Conservation (phyloP, 2,888 invertebrate species). For the Lathronympha strigana region DNA sequence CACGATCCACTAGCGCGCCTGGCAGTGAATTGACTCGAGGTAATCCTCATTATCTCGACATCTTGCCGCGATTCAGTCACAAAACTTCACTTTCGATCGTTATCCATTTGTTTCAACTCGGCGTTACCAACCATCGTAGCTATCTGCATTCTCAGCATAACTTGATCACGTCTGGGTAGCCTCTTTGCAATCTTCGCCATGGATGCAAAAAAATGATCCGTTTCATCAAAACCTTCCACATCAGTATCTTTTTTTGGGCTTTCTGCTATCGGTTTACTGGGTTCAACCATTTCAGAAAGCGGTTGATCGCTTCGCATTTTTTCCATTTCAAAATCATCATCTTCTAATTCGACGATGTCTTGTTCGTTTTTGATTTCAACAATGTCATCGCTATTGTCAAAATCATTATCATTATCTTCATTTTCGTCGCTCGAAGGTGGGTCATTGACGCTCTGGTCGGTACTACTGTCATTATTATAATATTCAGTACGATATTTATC, state of each 20-base stretch:
- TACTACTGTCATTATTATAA: slow-evolving; percentile 13
- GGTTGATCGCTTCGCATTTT: too few species aligned
- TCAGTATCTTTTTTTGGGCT: neutral
- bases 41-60: neutral
- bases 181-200: slow-evolving; percentile 18
- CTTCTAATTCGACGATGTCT: slow-evolving; percentile 4
- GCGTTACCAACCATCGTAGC: slow-evolving; percentile 17
- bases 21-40: too few species aligned
- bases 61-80: neutral
- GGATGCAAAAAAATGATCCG: slow-evolving; percentile 18
- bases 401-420: neutral
- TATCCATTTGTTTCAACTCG: slow-evolving; percentile 13
- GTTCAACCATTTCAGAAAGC: neutral
- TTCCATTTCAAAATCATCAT: neutral
- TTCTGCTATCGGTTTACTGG: neutral
- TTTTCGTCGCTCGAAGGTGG: slow-evolving; percentile 6
- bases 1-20: too few species aligned
- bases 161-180: slow-evolving; percentile 15
- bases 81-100: neutral
- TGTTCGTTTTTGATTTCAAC: slow-evolving; percentile 11
- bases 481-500: slow-evolving; percentile 5
- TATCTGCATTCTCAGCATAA: slow-evolving; percentile 14
- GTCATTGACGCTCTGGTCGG: slow-evolving; percentile 13
- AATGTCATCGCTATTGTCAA: neutral
- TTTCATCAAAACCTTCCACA: slow-evolving; percentile 2